Evolutionary conservation across 2,888 invertebrate species (phyloP), one percentile per base, ranked within the genome.

Genomic region (Eupithecia insigniata): DNA sequence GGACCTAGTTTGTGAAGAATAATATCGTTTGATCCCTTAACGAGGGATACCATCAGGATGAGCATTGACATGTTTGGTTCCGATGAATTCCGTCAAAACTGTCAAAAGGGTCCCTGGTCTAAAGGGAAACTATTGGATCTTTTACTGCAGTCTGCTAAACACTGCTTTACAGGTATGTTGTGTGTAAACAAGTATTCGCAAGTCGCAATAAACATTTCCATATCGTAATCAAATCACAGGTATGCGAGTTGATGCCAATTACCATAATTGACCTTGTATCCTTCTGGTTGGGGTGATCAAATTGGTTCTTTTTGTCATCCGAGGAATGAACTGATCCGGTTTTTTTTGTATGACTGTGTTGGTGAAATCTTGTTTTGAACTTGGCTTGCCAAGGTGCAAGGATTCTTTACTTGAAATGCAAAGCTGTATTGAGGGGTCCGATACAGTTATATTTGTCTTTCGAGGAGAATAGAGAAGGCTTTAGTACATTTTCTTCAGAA

Each of bases 251-350:
- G 39, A 61, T 36, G 46, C 69, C 74, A 69, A 71, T 71, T 36
- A 36, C 69, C 74, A 71, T 69, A 4, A 16, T 43, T 66, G 74
- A 71, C 74, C 74, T 74, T 74, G 74, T 51, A 34, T 36, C 60
- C 36, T 36, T 67, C 61, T 64, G 66, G 73, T 36, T 64, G 69
- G 69, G 71, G 55, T 51, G 55, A 71, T 67, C 70, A 55, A 66
- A 62, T 62, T 69, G 68, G 43, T 60, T 39, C 66, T 70, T 71
- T 71, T 66, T 62, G 43, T 51, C 51, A 26, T 34, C 32, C 36
- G 18, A 61, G 36, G 36, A 14, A 16, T 64, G 7, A 73, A 55
- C 69, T 66, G 66, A 55, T 61, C 66, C 51, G 46, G 39, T 12
- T 34, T 67, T n/a, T 67, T 60, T 60, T 30, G 16, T 18, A 30